Conservation (phyloP, 2,113 vertebrate species). For the Apistogramma diplotaenia region DNA sequence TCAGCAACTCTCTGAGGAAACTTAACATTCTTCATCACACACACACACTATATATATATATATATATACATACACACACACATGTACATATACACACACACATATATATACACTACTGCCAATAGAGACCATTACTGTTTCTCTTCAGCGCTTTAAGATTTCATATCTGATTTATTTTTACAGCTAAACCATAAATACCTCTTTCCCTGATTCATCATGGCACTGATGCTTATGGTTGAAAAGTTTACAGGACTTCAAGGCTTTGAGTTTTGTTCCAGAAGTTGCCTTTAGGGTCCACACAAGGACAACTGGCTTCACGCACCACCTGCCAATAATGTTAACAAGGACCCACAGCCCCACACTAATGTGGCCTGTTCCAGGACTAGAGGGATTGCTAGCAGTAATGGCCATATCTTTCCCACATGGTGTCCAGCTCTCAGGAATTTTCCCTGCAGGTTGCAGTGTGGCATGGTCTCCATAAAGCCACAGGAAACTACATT, state of each 20-base stretch:
- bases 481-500: constrained; percentile 18
- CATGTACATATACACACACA: too few species aligned
- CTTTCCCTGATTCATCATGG: background rate
- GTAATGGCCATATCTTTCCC: constrained; percentile 60
- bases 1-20: background rate
- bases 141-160: background rate
- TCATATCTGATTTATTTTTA: background rate
- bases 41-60: background rate
- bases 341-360: constrained; percentile 49
- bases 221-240: constrained; percentile 11
- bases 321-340: constrained; percentile 74
- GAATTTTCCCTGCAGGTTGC: constrained; percentile 41
- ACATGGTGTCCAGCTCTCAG: constrained; percentile 63
- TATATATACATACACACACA: background rate
- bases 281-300: constrained; percentile 55
- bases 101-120: background rate
- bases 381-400: constrained; percentile 50
- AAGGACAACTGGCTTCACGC: constrained; percentile 69
- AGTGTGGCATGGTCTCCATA: constrained; percentile 1
- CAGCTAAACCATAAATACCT: background rate
- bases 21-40: background rate
- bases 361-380: constrained; percentile 50
- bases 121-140: background rate
- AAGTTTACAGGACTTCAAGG: constrained; percentile 37
- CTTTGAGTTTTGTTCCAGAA: constrained; percentile 52